Conservation (phyloP, 1,140 invertebrate genomes). For the Drosophila lini region DNA sequence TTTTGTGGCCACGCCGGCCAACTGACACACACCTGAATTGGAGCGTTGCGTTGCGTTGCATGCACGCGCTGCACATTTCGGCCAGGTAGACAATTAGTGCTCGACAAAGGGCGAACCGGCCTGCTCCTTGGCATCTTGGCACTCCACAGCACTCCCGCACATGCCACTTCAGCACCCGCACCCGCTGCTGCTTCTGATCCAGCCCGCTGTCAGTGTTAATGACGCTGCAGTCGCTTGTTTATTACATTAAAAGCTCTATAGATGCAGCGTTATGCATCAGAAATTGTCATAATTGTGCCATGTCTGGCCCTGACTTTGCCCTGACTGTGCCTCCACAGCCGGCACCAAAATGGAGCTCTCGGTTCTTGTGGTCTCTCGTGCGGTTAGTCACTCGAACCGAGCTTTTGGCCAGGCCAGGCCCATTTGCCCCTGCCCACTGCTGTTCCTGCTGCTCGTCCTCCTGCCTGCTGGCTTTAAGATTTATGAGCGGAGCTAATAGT, state of each 20-base stretch:
- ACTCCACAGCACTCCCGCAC: neutral
- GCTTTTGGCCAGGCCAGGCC: constrained; percentile 5
- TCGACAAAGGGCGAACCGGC: constrained; percentile 56
- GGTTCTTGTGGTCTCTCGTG: constrained; percentile 47
- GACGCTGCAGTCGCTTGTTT: constrained; percentile 66
- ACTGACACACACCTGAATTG: constrained; percentile 80
- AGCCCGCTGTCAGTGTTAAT: constrained; percentile 66
- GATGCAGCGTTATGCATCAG: constrained; percentile 76
- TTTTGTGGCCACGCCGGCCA: constrained; percentile 76
- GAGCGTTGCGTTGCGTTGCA: constrained; percentile 63
- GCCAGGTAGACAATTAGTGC: constrained; percentile 77
- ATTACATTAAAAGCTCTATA: constrained; percentile 78
- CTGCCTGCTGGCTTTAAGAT: constrained; percentile 44
- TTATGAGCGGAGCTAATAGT: constrained; percentile 72
- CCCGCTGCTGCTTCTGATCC: neutral
- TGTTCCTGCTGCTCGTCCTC: neutral
- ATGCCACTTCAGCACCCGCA: neutral
- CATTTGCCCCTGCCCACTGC: neutral
- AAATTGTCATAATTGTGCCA: constrained; percentile 82
- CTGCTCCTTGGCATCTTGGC: constrained; percentile 24
- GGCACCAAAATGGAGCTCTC: constrained; percentile 40
- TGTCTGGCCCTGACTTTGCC: constrained; percentile 69
- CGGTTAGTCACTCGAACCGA: constrained; percentile 24
- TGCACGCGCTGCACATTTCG: constrained; percentile 75
- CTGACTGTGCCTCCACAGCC: constrained; percentile 8